Evolutionary conservation across 2,113 vertebrate species (phyloP).

Genomic region (Diglossa brunneiventris): DNA sequence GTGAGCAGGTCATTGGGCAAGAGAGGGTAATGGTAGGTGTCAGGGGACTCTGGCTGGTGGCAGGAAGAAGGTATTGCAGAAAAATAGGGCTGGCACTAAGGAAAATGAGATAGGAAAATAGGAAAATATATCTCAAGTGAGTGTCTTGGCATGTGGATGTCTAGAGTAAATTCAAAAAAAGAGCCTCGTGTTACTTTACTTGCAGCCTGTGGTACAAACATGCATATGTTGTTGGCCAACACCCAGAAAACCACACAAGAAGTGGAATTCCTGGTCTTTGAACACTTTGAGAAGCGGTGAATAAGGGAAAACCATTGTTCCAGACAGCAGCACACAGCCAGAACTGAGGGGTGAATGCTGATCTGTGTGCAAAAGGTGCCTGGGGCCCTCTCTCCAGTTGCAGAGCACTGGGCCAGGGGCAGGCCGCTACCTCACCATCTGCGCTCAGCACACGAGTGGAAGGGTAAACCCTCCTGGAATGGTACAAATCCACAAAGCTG

Average conservation of each 20-base stretch:
- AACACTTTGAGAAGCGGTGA: neutral
- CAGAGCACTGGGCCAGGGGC: neutral
- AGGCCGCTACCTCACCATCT: accelerated
- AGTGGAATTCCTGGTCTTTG: neutral
- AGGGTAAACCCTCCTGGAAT: neutral
- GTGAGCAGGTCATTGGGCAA: neutral
- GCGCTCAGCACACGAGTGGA: neutral
- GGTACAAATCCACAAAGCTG: neutral
- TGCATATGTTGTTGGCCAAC: neutral
- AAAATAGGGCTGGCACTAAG: neutral
- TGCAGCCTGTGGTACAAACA: neutral
- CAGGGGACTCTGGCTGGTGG: neutral
- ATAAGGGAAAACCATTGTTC: neutral
- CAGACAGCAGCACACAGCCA: neutral
- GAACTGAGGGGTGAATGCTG: neutral
- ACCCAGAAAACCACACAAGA: neutral
- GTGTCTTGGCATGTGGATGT: neutral
- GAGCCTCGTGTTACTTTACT: accelerated
- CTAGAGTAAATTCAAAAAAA: neutral
- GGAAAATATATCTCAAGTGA: neutral
- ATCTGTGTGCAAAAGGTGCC: neutral
- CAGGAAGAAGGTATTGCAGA: neutral
- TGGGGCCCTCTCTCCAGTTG: neutral
- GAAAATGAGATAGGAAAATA: neutral
- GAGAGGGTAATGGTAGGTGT: neutral